Percentiles rank a stretch among this genome's conserved stretches.
Evolutionary conservation across 2,888 invertebrate species (phyloP).

Genomic region (Phortica okadai): DNA sequence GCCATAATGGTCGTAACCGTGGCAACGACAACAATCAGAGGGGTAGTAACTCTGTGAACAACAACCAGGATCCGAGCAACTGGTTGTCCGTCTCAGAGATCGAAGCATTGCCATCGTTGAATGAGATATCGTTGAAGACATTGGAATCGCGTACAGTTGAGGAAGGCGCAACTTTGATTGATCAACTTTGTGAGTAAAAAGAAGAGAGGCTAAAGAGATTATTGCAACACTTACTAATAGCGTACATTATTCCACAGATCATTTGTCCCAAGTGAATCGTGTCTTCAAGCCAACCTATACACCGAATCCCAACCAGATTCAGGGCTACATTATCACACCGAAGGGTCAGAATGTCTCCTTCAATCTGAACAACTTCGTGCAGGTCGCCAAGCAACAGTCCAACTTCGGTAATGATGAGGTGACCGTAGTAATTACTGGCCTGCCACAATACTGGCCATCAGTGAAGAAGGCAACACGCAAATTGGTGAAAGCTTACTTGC

Average conservation of each 20-base stretch:
- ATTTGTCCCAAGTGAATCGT: conserved; percentile 66
- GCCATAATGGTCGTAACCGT: background rate
- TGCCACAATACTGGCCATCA: conserved; percentile 58
- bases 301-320: conserved; percentile 64
- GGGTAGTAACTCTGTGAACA: conserved; percentile 49
- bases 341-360: conserved; percentile 59
- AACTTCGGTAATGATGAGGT: conserved; percentile 70
- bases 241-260: conserved; percentile 50
- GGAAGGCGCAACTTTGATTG: conserved; percentile 63
- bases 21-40: conserved; percentile 14
- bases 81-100: conserved; percentile 65
- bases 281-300: conserved; percentile 59
- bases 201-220: background rate
- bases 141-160: conserved; percentile 66
- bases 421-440: conserved; percentile 70
- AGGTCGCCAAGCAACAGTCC: conserved; percentile 54
- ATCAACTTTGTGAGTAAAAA: conserved; percentile 63
- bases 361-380: conserved; percentile 61
- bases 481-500: conserved; percentile 67
- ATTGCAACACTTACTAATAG: background rate
- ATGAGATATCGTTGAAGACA: conserved; percentile 60
- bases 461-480: conserved; percentile 65
- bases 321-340: conserved; percentile 57
- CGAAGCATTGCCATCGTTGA: conserved; percentile 59
- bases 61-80: conserved; percentile 60